A percentile compares a stretch with the other conserved stretches of the same genome.
These are phyloP conservation scores for Takifugu ocellatus DNA, from an alignment of 2,797 vertebrate genomes.

Conservation along the genomic window DNA sequence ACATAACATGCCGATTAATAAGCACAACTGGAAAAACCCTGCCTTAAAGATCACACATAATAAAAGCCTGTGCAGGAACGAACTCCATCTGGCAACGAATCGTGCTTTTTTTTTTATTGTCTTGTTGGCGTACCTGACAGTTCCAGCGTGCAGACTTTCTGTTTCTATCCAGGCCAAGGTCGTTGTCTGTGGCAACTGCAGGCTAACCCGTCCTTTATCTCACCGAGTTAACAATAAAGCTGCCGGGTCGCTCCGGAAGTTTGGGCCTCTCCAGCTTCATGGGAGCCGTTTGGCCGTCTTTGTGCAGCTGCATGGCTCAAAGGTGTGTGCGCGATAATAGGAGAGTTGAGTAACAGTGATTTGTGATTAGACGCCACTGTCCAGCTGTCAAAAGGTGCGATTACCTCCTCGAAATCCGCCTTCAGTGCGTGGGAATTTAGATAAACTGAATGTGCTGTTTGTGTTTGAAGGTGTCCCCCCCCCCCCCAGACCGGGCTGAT, in stretches of 20 bases:
- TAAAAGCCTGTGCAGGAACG: no score
- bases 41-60: no score
- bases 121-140: not conserved
- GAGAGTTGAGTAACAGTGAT: slow-evolving; percentile 20
- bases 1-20: no score
- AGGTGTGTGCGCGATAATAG: slow-evolving; percentile 14
- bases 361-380: slow-evolving; percentile 8
- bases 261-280: slow-evolving; percentile 3
- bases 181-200: slow-evolving; percentile 25
- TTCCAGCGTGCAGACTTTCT: slow-evolving; percentile 12
- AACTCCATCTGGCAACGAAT: no score
- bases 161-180: slow-evolving; percentile 55
- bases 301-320: slow-evolving; percentile 16
- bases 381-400: slow-evolving; percentile 7
- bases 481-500: not conserved
- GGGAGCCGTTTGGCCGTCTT: slow-evolving; percentile 28
- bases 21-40: no score
- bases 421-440: not conserved
- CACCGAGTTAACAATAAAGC: slow-evolving; percentile 47
- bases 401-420: slow-evolving; percentile 6
- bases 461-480: slow-evolving; percentile 11
- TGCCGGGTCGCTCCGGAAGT: slow-evolving; percentile 24
- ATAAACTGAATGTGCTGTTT: slow-evolving; percentile 11
- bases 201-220: slow-evolving; percentile 43
- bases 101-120: slow-evolving; percentile 6